A percentile compares a stretch with the other conserved stretches of the same genome.
These are phyloP conservation scores for Acromyrmex heyeri DNA, from an alignment of 1,140 invertebrate species.

Conservation along the genomic window DNA sequence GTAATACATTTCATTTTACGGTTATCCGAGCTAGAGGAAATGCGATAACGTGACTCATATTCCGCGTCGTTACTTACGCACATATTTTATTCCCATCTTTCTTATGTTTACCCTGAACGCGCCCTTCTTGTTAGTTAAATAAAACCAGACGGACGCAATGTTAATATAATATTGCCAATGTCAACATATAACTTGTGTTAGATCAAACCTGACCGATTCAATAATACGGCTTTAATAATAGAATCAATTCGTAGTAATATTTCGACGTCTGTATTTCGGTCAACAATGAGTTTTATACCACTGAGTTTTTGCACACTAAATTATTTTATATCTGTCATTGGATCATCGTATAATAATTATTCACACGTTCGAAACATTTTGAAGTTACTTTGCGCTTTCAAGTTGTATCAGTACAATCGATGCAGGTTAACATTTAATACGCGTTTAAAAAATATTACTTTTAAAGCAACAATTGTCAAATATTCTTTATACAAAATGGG, in stretches of 20 bases:
- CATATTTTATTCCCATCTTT: not conserved
- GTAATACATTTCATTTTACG: conserved; percentile 28
- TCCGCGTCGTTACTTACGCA: not conserved
- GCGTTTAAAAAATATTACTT: not conserved
- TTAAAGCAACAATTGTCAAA: not conserved
- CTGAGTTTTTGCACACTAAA: not conserved
- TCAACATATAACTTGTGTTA: conserved; percentile 16
- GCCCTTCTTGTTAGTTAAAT: not conserved
- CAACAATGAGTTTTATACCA: conserved; percentile 20
- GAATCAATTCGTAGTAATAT: conserved; percentile 9
- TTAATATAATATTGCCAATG: conserved; percentile 23
- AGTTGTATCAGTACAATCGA: not conserved
- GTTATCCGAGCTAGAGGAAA: not conserved
- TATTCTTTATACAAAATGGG: not conserved
- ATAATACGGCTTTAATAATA: conserved; percentile 36
- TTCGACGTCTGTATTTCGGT: not conserved
- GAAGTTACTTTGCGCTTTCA: not conserved
- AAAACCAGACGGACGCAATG: conserved; percentile 15
- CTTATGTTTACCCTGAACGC: not conserved
- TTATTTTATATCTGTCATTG: not conserved
- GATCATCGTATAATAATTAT: not conserved
- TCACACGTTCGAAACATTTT: not conserved
- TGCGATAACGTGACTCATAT: not conserved
- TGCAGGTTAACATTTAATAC: not conserved
- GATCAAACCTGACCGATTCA: not conserved